phyloP scores from a whole-genome alignment of 2,888 invertebrate species.

The Leptopterna dolabrata region DNA sequence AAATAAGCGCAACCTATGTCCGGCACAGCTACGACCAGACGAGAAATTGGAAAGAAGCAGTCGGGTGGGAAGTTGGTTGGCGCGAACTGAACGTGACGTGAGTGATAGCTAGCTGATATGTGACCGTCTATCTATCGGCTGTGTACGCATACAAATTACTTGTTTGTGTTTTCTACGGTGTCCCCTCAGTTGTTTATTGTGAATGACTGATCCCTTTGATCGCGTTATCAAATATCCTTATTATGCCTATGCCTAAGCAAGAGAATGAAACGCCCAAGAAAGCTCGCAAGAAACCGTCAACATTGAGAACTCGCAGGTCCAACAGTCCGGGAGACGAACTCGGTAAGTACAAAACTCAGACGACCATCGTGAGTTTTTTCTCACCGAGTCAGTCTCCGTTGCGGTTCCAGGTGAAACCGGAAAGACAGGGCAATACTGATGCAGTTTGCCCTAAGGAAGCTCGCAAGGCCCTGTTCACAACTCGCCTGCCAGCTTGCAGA shows the following conservation, averaged over 20 bases:
- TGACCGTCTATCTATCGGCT: too few relatives aligned
- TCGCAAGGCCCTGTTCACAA: not conserved
- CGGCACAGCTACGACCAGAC: too few relatives aligned
- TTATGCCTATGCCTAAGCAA: not conserved
- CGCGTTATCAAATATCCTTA: too few relatives aligned
- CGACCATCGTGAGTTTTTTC: not conserved
- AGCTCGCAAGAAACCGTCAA: not conserved
- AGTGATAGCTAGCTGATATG: too few relatives aligned
- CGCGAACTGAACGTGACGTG: too few relatives aligned
- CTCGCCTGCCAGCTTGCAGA: not conserved
- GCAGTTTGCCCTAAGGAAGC: not conserved
- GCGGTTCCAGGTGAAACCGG: not conserved
- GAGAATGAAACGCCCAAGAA: not conserved
- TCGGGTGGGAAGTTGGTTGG: too few relatives aligned
- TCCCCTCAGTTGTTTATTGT: too few relatives aligned
- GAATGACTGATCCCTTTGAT: too few relatives aligned
- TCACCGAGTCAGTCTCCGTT: not conserved
- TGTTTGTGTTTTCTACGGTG: too few relatives aligned
- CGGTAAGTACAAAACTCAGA: slow-evolving; percentile 9
- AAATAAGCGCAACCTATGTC: too few relatives aligned
- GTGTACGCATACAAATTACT: too few relatives aligned
- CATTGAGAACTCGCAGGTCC: not conserved
- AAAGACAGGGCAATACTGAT: not conserved
- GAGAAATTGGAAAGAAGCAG: too few relatives aligned
- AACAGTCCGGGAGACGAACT: not conserved